phyloP scores from a whole-genome alignment of 2,797 vertebrate species.

The Garrulus glandarius region DNA sequence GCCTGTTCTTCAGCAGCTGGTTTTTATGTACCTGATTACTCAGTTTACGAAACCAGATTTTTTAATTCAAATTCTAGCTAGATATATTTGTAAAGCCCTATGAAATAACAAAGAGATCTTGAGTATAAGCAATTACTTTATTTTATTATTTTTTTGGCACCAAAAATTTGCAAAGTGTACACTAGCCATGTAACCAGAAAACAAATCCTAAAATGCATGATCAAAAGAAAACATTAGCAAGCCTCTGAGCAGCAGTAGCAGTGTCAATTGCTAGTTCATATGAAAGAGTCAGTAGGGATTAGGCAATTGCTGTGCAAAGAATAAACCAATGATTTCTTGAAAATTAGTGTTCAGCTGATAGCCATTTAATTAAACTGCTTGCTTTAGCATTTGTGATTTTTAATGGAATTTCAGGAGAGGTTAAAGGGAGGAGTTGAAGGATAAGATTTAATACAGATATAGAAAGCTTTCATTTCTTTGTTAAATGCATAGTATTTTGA shows the following conservation, averaged over 20 bases:
- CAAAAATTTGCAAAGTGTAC: not conserved
- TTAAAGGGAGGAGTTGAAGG: not conserved
- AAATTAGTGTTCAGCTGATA: conserved; percentile 13
- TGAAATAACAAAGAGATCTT: not conserved
- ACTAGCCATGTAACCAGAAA: not conserved
- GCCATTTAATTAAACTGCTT: conserved; percentile 39
- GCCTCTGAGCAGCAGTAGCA: not conserved
- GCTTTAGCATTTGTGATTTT: not conserved
- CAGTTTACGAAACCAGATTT: not conserved
- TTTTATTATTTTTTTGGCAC: not conserved
- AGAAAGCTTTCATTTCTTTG: not conserved
- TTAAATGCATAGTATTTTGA: not conserved
- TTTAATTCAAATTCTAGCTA: not conserved
- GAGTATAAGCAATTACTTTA: not conserved
- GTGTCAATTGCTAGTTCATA: not conserved
- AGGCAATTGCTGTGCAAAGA: conserved; percentile 33
- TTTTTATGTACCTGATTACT: not conserved
- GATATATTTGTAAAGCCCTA: not conserved
- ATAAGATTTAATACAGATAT: not conserved
- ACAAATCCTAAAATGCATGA: not conserved
- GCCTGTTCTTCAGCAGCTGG: not conserved
- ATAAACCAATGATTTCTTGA: not conserved
- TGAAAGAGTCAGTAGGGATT: conserved; percentile 5
- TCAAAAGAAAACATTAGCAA: not conserved
- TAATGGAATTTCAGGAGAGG: not conserved